A percentile compares a stretch with the other conserved stretches of the same genome.
Conservation (phyloP, 2,888 invertebrate species). For the Eristalinus sepulchralis region DNA sequence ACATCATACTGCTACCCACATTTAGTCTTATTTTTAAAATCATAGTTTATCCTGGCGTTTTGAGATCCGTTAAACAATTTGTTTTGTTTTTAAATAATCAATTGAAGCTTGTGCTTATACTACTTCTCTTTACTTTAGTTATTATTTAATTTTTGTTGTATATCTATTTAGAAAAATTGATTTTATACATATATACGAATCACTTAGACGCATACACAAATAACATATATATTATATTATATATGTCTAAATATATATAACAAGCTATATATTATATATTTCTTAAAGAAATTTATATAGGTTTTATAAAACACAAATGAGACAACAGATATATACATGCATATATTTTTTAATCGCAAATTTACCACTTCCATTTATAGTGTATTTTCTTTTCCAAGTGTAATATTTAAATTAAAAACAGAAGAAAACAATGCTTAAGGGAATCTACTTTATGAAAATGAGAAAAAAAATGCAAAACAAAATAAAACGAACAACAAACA, state of each 20-base stretch:
- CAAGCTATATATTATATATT: conserved; percentile 70
- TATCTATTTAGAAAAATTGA: conserved; percentile 68
- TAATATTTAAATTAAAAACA: conserved; percentile 64
- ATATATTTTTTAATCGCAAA: conserved; percentile 66
- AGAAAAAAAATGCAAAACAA: conserved; percentile 10
- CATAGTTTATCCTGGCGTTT: conserved; percentile 54
- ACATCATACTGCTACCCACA: conserved; percentile 60
- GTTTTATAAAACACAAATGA: conserved; percentile 68
- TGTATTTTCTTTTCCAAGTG: conserved; percentile 59
- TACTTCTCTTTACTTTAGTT: conserved; percentile 59
- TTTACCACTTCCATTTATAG: conserved; percentile 66
- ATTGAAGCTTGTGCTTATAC: conserved; percentile 66
- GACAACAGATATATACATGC: conserved; percentile 65
- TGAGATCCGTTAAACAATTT: conserved; percentile 70
- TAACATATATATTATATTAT: conserved; percentile 69
- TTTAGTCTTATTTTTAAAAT: conserved; percentile 45
- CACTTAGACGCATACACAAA: conserved; percentile 65
- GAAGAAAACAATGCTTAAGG: conserved; percentile 8
- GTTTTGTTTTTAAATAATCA: conserved; percentile 50
- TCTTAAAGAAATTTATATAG: conserved; percentile 72
- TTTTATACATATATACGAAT: conserved; percentile 53
- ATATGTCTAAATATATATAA: conserved; percentile 66
- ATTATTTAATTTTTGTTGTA: conserved; percentile 52
- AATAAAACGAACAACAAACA: conserved; percentile 12
- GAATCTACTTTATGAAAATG: neutral